Conservation (phyloP, 2,113 vertebrate genomes). For the Archilochus colubris region DNA sequence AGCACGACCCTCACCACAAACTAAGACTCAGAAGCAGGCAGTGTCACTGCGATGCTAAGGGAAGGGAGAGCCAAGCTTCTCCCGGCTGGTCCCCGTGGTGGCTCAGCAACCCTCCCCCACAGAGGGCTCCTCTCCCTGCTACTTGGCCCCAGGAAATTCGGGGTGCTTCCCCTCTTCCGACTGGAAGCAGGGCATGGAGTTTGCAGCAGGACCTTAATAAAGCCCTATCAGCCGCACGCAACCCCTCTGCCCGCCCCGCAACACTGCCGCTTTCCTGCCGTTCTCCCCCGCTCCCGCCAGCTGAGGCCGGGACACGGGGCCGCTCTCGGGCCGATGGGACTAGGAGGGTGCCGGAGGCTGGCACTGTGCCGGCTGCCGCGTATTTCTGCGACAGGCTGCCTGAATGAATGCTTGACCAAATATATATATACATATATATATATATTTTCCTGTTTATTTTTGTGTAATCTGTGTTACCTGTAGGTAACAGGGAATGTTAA, state of each 20-base stretch:
- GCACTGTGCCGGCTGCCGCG: not conserved
- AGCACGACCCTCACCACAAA: not conserved
- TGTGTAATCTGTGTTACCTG: slow-evolving; percentile 38
- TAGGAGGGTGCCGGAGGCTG: not conserved
- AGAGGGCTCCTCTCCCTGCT: not conserved
- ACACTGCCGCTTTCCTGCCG: not conserved
- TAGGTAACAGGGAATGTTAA: slow-evolving; percentile 57
- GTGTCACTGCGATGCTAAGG: not conserved
- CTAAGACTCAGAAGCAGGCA: not conserved
- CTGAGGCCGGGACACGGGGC: too few relatives aligned
- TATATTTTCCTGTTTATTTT: slow-evolving; percentile 35
- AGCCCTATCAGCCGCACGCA: not conserved
- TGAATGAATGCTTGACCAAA: slow-evolving; percentile 54
- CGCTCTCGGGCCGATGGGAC: too few relatives aligned
- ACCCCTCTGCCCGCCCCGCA: not conserved
- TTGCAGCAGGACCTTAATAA: not conserved
- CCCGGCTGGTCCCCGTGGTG: too few relatives aligned
- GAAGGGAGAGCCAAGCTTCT: not conserved
- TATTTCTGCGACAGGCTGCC: not conserved
- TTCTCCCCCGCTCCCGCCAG: not conserved
- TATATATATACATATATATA: slow-evolving; percentile 5
- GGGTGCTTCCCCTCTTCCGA: not conserved
- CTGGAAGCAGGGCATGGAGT: too few relatives aligned
- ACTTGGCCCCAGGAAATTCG: not conserved
- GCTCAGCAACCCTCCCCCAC: not conserved